Conservation (phyloP, 2,888 invertebrate genomes). For the Pachymerium ferrugineum region DNA sequence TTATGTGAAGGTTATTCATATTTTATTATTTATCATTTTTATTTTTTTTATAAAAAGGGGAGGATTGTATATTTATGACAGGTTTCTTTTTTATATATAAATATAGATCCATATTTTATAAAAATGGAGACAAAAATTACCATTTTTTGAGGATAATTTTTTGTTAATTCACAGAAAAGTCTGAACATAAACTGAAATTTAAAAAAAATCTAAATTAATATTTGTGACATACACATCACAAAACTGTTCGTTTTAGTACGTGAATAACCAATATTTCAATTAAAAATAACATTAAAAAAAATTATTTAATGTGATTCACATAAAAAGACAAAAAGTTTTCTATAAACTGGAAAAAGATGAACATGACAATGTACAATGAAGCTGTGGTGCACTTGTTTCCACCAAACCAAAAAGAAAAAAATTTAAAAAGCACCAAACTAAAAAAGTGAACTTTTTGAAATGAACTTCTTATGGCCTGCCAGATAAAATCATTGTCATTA, state of each 20-base stretch:
- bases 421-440: not conserved
- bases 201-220: not conserved
- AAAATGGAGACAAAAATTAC: constrained; percentile 2
- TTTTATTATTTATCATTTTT: not conserved
- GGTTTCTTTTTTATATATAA: not conserved
- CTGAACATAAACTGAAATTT: not conserved
- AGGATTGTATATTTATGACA: not conserved
- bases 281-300: not conserved
- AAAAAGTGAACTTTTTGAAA: not conserved
- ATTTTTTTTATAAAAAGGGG: not conserved
- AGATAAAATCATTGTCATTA: not conserved
- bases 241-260: too few species aligned
- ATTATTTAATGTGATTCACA: not conserved
- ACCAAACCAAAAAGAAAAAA: not conserved
- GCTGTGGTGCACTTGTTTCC: not conserved
- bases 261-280: too few species aligned
- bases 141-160: not conserved
- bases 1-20: not conserved
- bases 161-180: not conserved
- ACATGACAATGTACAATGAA: not conserved
- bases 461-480: not conserved
- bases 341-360: not conserved
- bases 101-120: not conserved
- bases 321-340: not conserved
- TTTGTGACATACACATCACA: not conserved